A percentile compares a stretch with the other conserved stretches of the same genome.
phyloP scores from a whole-genome alignment of 2,888 invertebrate genomes.

The Mystacides longicornis region DNA sequence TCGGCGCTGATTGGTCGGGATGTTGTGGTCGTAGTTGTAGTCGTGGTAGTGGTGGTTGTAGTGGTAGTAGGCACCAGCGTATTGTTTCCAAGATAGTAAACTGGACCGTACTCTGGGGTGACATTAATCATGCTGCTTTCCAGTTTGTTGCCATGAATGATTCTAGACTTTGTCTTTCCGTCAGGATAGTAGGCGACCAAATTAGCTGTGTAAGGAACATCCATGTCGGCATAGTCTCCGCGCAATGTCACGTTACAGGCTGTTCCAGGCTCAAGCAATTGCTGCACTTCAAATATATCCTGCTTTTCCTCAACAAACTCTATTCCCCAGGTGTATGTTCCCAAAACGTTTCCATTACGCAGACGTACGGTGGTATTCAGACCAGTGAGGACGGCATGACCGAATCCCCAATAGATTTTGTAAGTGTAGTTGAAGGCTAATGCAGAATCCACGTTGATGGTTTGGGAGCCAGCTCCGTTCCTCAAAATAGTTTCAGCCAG shows the following conservation, averaged over 20 bases:
- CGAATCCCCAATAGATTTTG: slow-evolving; percentile 72
- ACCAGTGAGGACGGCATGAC: slow-evolving; percentile 64
- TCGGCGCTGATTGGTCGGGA: slow-evolving; percentile 46
- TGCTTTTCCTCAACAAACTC: slow-evolving; percentile 49
- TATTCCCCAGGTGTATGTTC: slow-evolving; percentile 65
- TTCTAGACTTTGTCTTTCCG: slow-evolving; percentile 49
- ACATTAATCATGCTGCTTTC: slow-evolving; percentile 64
- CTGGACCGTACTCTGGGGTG: slow-evolving; percentile 63
- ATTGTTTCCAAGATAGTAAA: slow-evolving; percentile 69
- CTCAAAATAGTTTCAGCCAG: slow-evolving; percentile 46
- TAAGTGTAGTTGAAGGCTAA: slow-evolving; percentile 65
- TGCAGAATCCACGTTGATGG: slow-evolving; percentile 62
- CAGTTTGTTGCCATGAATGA: slow-evolving; percentile 54
- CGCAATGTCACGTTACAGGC: slow-evolving; percentile 73
- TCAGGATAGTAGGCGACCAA: slow-evolving; percentile 64
- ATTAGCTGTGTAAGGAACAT: slow-evolving; percentile 66
- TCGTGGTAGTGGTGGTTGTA: slow-evolving; percentile 54
- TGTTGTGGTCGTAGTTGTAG: slow-evolving; percentile 49
- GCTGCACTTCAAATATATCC: slow-evolving; percentile 52
- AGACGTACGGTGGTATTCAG: slow-evolving; percentile 57
- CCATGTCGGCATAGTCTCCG: slow-evolving; percentile 65
- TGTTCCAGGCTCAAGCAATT: slow-evolving; percentile 67
- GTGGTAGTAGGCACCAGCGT: slow-evolving; percentile 72
- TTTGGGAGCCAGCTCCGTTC: slow-evolving; percentile 46
- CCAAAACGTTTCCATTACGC: slow-evolving; percentile 49